Base-by-base conservation (phyloP, 2,888 invertebrate genomes). In the Spialia ferax region DNA sequence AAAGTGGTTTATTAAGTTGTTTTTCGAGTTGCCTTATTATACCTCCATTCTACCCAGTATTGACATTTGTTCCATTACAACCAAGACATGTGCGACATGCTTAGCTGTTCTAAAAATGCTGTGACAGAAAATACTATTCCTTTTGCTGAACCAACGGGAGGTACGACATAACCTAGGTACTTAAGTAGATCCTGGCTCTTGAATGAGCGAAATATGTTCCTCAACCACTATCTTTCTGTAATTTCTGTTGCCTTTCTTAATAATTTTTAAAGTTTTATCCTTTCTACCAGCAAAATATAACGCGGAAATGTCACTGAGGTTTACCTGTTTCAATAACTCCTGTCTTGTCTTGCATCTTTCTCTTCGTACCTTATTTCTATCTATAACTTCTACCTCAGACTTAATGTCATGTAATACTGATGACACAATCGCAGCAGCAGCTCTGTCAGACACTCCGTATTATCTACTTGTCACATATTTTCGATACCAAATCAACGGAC, bases 381-480 rank as follows among this genome's bases (percentile, higher is more conserved):
- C 71, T 20, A 67, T 64, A 13, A 66, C 54, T 38, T 64, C 61
- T 7, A 20, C 7, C 23, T 38, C 29, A n/a, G 63, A 18, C 8
- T 65, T 63, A 54, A 54, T 54, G 15, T 29, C 15, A n/a, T 60
- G 56, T 20, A 74, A 70, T 57, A 71, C 69, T 26, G 69, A 57
- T 50, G 71, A 71, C 13, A 65, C 70, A 54, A 71, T 68, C 1
- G 71, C 71, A 60, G 72, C 71, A 35, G 56, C 74, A 22, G 74
- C 70, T 60, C 71, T 66, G 42, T 73, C 71, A 5, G 73, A 73
- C 48, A 73, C 56, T 50, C 71, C 74, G 64, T n/a, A n/a, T n/a
- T n/a, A n/a, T n/a, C n/a, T 70, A 72, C 15, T 72, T 67, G 45
- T 74, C 74, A 54, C 70, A 72, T 8, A 68, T 64, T 52, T 59